These are phyloP conservation scores for Cassiopea xamachana DNA, from an alignment of 30 jellyfish, hydroid and myxozoan genomes.

Conservation along the genomic window DNA sequence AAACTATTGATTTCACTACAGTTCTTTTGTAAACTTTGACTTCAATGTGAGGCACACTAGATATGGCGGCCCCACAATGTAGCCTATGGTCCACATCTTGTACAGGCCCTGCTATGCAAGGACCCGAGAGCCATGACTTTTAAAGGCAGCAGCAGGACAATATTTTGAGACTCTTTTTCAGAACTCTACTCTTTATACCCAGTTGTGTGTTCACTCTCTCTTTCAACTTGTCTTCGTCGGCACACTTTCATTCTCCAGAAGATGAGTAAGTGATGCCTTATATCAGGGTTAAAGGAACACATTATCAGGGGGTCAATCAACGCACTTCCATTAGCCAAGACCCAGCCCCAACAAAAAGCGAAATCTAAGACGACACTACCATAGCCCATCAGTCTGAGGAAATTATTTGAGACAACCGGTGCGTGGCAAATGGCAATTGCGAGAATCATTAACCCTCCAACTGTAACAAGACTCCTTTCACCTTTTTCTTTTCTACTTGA, in stretches of 20 bases:
- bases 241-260: not conserved
- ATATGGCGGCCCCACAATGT: too few species aligned
- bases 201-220: not conserved
- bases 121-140: too few species aligned
- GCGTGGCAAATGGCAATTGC: conserved; percentile 24
- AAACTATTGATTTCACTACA: too few species aligned
- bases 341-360: conserved; percentile 42
- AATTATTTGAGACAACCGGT: conserved; percentile 7
- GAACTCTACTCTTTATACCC: not conserved
- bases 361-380: not conserved
- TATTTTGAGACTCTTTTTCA: too few species aligned
- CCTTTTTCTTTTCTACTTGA: not conserved
- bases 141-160: too few species aligned
- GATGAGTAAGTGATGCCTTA: not conserved
- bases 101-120: too few species aligned
- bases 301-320: conserved; percentile 37
- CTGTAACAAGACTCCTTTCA: conserved; percentile 2
- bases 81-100: too few species aligned
- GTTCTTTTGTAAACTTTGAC: too few species aligned
- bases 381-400: not conserved
- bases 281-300: conserved; percentile 11
- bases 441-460: conserved; percentile 29
- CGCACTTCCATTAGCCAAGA: conserved; percentile 17
- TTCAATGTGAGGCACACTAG: too few species aligned
- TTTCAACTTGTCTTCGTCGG: not conserved